A percentile compares a stretch with the other conserved stretches of the same genome.
These are phyloP conservation scores for Paguma larvata DNA, from an alignment of 2,797 vertebrate genomes.

Conservation along the genomic window DNA sequence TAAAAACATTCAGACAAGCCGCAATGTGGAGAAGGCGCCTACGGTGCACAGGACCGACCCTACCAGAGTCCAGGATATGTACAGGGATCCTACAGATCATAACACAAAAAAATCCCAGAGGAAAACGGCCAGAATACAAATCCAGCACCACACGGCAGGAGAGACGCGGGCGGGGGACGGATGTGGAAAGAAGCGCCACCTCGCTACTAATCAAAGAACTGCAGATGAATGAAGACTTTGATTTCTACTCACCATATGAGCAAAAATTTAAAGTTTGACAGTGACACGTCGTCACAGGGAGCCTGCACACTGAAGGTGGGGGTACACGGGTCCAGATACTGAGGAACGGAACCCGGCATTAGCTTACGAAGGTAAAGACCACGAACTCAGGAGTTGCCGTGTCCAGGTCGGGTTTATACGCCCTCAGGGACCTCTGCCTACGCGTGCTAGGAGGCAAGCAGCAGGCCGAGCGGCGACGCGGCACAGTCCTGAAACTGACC, in stretches of 20 bases:
- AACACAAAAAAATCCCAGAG: background rate
- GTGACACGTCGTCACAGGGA: background rate
- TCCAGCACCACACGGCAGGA: background rate
- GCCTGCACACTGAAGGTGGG: background rate
- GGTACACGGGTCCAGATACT: background rate
- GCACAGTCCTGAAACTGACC: background rate
- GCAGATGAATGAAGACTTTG: background rate
- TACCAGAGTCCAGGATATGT: background rate
- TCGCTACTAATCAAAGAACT: background rate
- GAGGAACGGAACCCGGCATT: background rate
- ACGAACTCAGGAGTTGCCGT: background rate
- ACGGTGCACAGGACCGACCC: background rate
- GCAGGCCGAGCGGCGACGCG: background rate
- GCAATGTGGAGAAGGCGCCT: background rate
- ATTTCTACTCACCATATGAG: background rate
- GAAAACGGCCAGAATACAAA: background rate
- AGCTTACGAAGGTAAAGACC: background rate
- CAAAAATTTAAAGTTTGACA: background rate
- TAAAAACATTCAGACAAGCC: conserved; percentile 21
- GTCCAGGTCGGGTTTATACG: background rate
- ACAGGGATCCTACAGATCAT: background rate
- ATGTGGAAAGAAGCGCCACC: background rate
- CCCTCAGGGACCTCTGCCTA: background rate
- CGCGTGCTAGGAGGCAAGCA: background rate
- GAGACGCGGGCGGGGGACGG: background rate